Conservation (phyloP, 2,888 invertebrate genomes). For the Gasteruption jaculator region DNA sequence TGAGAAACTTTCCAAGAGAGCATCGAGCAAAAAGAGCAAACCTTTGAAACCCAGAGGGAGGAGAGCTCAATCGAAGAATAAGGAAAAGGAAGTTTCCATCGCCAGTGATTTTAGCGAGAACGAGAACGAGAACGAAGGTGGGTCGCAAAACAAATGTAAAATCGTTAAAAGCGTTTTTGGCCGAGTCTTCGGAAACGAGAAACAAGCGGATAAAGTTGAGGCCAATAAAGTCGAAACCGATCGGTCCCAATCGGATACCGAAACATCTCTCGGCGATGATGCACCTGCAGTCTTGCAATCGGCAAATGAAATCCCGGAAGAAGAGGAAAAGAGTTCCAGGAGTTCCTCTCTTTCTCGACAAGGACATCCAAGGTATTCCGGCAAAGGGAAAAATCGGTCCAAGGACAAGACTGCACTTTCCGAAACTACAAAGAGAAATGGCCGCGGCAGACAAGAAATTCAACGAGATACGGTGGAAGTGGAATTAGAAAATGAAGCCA, state of each 20-base stretch:
- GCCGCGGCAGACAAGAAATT: conserved; percentile 4
- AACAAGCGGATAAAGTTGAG: conserved; percentile 40
- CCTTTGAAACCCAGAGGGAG: conserved; percentile 10
- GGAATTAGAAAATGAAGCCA: conserved; percentile 13
- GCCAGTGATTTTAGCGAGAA: conserved; percentile 32
- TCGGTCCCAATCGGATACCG: too few relatives aligned
- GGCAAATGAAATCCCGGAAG: too few relatives aligned
- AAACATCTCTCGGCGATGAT: too few relatives aligned
- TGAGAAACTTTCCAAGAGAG: not conserved
- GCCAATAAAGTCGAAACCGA: too few relatives aligned
- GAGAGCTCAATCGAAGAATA: conserved; percentile 14
- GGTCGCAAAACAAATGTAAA: conserved; percentile 38
- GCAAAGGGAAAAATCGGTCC: conserved; percentile 12
- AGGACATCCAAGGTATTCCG: conserved; percentile 4
- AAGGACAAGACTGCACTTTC: conserved; percentile 1
- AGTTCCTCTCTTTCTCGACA: conserved; percentile 1
- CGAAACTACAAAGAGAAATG: not conserved
- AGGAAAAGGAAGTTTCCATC: conserved; percentile 18
- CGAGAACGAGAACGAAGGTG: conserved; percentile 29
- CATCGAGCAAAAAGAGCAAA: not conserved
- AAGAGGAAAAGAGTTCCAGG: conserved; percentile 12
- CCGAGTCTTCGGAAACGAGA: conserved; percentile 42
- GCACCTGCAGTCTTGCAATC: too few relatives aligned
- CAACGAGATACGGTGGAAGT: not conserved
- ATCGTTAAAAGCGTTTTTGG: conserved; percentile 47